A percentile compares a stretch with the other conserved stretches of the same genome.
Evolutionary conservation across 2,797 vertebrate genomes (phyloP).

Genomic region (Lepilemur septentrionalis): DNA sequence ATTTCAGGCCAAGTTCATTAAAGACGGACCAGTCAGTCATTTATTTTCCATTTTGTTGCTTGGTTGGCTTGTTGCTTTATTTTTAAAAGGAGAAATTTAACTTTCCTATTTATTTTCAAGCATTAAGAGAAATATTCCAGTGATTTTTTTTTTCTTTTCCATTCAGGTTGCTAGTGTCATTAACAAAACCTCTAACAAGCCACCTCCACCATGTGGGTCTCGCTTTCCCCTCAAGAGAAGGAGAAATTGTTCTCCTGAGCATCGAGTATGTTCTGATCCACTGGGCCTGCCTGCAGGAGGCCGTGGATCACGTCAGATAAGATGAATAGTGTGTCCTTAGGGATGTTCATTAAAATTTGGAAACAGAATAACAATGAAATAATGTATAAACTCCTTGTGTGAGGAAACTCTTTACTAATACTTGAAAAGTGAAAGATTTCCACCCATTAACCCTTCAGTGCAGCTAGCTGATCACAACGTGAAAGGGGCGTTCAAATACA

Average conservation of each 20-base stretch:
- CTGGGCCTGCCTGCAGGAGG: background rate
- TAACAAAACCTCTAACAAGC: slow-evolving; percentile 34
- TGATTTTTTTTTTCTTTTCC: slow-evolving; percentile 28
- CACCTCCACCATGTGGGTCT: background rate
- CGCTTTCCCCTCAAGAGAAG: background rate
- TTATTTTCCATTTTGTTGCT: slow-evolving; percentile 38
- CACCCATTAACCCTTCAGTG: background rate
- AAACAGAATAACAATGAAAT: slow-evolving; percentile 29
- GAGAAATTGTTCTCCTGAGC: background rate
- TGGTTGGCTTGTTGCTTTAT: slow-evolving; percentile 52
- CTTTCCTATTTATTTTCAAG: slow-evolving; percentile 70
- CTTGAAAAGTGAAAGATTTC: background rate
- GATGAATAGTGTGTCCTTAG: background rate
- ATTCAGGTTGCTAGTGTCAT: slow-evolving; percentile 32
- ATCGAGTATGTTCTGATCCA: background rate
- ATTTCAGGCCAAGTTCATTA: background rate
- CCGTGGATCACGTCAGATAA: background rate
- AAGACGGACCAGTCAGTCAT: background rate
- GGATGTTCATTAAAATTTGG: background rate
- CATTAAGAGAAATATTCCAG: background rate
- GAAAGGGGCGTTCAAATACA: background rate
- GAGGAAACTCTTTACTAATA: slow-evolving; percentile 15
- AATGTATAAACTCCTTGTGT: background rate
- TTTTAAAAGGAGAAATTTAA: slow-evolving; percentile 59
- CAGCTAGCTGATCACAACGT: background rate